phyloP scores from a whole-genome alignment of 2,888 invertebrate genomes.

The Dasypogon diadema region DNA sequence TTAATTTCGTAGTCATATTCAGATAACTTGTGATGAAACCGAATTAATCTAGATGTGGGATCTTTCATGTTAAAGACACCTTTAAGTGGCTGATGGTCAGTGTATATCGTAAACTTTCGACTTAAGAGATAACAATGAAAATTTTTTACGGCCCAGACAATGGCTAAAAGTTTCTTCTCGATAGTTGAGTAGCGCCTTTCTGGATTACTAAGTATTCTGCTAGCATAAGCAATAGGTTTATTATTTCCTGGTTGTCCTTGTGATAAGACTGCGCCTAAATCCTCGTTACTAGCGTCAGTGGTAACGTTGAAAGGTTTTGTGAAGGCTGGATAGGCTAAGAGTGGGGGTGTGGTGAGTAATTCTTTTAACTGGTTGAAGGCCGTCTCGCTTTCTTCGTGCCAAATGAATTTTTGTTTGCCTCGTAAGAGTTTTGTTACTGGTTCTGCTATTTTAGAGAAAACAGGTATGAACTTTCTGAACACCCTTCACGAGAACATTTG shows the following conservation, averaged over 20 bases:
- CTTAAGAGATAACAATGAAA: background rate
- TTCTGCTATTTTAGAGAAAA: conserved; percentile 43
- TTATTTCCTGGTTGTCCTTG: too few relatives aligned
- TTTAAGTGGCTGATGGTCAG: background rate
- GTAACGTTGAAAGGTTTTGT: too few relatives aligned
- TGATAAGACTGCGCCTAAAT: too few relatives aligned
- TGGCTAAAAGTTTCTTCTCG: background rate
- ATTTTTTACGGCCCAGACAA: conserved; percentile 8
- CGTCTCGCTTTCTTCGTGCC: too few relatives aligned
- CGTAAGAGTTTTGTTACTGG: conserved; percentile 23
- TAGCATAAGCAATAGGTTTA: too few relatives aligned
- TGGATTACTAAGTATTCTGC: too few relatives aligned
- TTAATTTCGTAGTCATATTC: conserved; percentile 7
- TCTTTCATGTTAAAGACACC: background rate
- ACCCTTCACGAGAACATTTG: conserved; percentile 59
- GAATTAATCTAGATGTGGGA: background rate
- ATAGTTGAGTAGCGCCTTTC: too few relatives aligned
- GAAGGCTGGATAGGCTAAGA: too few relatives aligned
- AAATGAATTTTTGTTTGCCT: too few relatives aligned
- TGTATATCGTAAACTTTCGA: background rate
- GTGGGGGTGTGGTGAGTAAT: too few relatives aligned
- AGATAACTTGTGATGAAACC: background rate
- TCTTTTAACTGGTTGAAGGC: too few relatives aligned
- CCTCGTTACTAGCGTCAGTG: too few relatives aligned
- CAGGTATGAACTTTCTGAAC: conserved; percentile 57